Conservation (phyloP, 2,888 invertebrate genomes). For the Drosophila infuscata region DNA sequence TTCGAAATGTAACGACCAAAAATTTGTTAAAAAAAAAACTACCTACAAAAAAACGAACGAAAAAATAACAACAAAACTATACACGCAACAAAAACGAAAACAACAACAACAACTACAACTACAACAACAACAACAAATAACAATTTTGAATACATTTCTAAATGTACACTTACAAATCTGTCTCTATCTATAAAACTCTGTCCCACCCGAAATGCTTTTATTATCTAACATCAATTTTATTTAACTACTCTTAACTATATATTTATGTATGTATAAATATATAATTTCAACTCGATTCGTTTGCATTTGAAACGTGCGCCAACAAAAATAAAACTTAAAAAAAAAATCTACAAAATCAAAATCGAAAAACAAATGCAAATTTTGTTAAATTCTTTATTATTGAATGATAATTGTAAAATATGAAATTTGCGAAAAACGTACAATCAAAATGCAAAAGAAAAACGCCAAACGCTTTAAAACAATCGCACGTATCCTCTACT, state of each 20-base stretch:
- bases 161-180: constrained; percentile 58
- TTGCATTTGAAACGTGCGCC: constrained; percentile 70
- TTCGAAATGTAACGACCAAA: constrained; percentile 54
- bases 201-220: constrained; percentile 71
- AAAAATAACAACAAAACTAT: constrained; percentile 42
- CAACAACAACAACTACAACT: constrained; percentile 51
- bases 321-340: constrained; percentile 26
- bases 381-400: constrained; percentile 16
- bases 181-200: constrained; percentile 48
- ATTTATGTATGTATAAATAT: constrained; percentile 74
- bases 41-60: constrained; percentile 35
- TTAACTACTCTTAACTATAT: constrained; percentile 72
- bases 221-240: constrained; percentile 73
- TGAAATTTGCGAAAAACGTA: constrained; percentile 50
- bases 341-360: neutral
- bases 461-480: constrained; percentile 84
- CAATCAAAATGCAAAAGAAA: constrained; percentile 83
- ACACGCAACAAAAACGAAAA: constrained; percentile 56
- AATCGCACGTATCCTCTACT: constrained; percentile 84
- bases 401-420: constrained; percentile 42
- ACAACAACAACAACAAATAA: constrained; percentile 60
- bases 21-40: constrained; percentile 30
- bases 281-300: constrained; percentile 68
- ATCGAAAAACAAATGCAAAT: constrained; percentile 19
- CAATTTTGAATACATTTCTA: constrained; percentile 49